Percentiles rank a stretch among this genome's conserved stretches.
phyloP scores from a whole-genome alignment of 2,888 invertebrate genomes.

The Xestoiulus laeticollis region DNA sequence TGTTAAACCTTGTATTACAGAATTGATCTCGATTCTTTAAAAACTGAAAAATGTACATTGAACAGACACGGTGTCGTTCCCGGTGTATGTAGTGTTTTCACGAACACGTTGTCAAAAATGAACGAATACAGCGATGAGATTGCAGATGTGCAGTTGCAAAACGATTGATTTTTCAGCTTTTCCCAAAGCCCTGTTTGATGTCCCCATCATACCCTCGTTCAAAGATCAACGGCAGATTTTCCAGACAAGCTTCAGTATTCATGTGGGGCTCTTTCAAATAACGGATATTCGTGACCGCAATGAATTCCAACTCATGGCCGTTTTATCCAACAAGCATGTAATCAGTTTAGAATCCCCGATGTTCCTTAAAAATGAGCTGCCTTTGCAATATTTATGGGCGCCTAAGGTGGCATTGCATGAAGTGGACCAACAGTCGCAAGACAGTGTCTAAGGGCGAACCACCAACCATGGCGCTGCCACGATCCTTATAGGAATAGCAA shows the following conservation, averaged over 20 bases:
- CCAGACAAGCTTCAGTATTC: background rate
- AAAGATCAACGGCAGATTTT: background rate
- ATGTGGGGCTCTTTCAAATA: background rate
- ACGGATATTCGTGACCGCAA: background rate
- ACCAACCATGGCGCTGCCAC: background rate
- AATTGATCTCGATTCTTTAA: background rate
- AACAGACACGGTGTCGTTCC: background rate
- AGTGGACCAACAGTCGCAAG: background rate
- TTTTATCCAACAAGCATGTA: conserved; percentile 21
- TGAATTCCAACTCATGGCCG: conserved; percentile 11
- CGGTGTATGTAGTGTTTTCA: background rate
- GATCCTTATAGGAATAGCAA: background rate
- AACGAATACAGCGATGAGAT: background rate
- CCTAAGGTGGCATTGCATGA: conserved; percentile 17
- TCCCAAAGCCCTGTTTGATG: background rate
- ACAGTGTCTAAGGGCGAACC: background rate
- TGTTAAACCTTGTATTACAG: background rate
- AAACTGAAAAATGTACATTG: background rate
- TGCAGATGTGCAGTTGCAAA: background rate
- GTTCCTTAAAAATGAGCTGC: background rate
- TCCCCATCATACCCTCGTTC: background rate
- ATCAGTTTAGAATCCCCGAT: background rate
- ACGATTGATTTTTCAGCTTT: conserved; percentile 14
- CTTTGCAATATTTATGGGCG: background rate
- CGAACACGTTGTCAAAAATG: background rate